Evolutionary conservation across 1,140 invertebrate species (phyloP).

Genomic region (Rhopalosiphum maidis): DNA sequence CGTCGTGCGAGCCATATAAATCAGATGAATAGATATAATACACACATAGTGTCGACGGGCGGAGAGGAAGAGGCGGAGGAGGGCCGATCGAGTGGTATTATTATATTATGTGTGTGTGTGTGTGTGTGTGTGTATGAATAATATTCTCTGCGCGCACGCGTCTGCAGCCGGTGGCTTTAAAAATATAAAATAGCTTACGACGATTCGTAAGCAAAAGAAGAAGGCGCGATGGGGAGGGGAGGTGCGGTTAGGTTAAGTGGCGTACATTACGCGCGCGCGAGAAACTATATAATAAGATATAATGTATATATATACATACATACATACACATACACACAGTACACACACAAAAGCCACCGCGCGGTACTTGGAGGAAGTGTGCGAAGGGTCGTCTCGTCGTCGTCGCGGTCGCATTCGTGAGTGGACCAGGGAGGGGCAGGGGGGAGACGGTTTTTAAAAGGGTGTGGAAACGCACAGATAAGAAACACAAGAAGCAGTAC

Average conservation of each 20-base stretch:
- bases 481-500: constrained; percentile 30
- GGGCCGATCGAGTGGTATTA: background rate
- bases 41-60: background rate
- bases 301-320: background rate
- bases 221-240: background rate
- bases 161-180: background rate
- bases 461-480: constrained; percentile 55
- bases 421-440: background rate
- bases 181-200: background rate
- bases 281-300: background rate
- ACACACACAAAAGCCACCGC: background rate
- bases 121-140: background rate
- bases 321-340: no score
- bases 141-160: constrained; percentile 6
- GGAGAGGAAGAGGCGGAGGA: background rate
- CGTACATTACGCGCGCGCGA: constrained; percentile 35
- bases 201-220: background rate
- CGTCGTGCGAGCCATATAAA: constrained; percentile 9
- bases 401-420: background rate
- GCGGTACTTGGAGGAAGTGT: background rate
- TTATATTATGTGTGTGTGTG: background rate
- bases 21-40: constrained; percentile 20
- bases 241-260: constrained; percentile 26
- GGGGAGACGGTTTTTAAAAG: constrained; percentile 53
- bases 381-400: background rate